Evolutionary conservation across 1,140 invertebrate genomes (phyloP), one percentile per base, ranked within the genome.

Genomic region (Drosophila lacertosa): DNA sequence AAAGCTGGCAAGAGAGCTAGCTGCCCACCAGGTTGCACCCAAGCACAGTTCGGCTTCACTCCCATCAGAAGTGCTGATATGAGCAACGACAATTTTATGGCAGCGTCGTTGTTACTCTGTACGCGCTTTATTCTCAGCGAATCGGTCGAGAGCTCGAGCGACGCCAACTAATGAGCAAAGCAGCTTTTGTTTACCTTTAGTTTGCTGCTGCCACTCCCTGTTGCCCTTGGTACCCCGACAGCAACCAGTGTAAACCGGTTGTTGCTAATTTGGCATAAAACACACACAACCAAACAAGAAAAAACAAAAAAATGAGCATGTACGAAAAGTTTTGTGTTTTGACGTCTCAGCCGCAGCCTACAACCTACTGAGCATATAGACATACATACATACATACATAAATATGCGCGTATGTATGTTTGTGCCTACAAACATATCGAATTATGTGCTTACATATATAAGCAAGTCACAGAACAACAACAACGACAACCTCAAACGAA

Each of bases 191-290:
- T 86, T 84, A 83, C 65, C 68, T 84, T 81, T 76, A 26, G 63
- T 62, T 54, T 65, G 26, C 51, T 50, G 13, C 13, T 33, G 9
- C 2, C 26, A 16, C 48, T 32, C 11, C 47, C 32, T n/a, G 24
- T 45, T 53, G 42, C 60, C 74, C 48, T 55, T 50, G 55, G 59
- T 50, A 39, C 45, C 47, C 68, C 42, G 47, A 37, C 58, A 48
- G 50, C 75, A 74, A 71, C 64, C 65, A 68, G 67, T 62, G 68
- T 62, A 81, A 84, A 84, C 81, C 73, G 77, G 81, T 84, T 88
- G 53, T 81, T 69, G 73, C 77, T 70, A 81, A 84, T 84, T 81
- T 86, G 77, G 77, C 82, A 69, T 77, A 86, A 81, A 81, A 29
- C 7, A 74, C 42, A 60, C 55, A 57, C 62, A 55, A 53, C 48